A percentile compares a stretch with the other conserved stretches of the same genome.
phyloP scores from a whole-genome alignment of 2,888 invertebrate genomes.

The Synergus japonicus region DNA sequence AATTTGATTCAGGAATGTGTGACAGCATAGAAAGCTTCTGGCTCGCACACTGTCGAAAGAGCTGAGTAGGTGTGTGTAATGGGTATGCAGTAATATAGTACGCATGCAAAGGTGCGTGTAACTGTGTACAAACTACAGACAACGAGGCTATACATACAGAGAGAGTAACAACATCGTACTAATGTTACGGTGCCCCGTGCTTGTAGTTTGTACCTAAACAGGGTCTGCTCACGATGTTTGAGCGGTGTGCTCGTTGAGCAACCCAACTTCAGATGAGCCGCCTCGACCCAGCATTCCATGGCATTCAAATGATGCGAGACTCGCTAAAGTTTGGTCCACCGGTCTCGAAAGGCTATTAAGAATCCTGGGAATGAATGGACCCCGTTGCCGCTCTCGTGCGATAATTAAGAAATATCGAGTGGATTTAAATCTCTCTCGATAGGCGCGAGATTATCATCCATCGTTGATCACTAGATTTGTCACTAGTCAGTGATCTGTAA shows the following conservation, averaged over 20 bases:
- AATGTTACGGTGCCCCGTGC: slow-evolving; percentile 48
- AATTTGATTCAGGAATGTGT: slow-evolving; percentile 52
- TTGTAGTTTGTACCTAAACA: slow-evolving; percentile 47
- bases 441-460: slow-evolving; percentile 28
- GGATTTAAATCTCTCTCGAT: slow-evolving; percentile 31
- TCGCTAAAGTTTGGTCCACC: slow-evolving; percentile 51
- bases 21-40: slow-evolving; percentile 47
- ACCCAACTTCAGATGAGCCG: slow-evolving; percentile 63
- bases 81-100: slow-evolving; percentile 9
- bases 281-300: slow-evolving; percentile 62
- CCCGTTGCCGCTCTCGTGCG: slow-evolving; percentile 48
- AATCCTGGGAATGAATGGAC: slow-evolving; percentile 64
- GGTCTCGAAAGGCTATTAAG: slow-evolving; percentile 60
- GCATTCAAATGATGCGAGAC: slow-evolving; percentile 64
- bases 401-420: slow-evolving; percentile 63
- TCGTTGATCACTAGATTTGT: background rate
- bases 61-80: slow-evolving; percentile 9
- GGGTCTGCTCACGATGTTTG: slow-evolving; percentile 52
- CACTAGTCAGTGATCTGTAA: slow-evolving; percentile 17
- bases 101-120: slow-evolving; percentile 3
- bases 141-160: slow-evolving; percentile 4
- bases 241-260: slow-evolving; percentile 60
- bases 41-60: slow-evolving; percentile 11
- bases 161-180: slow-evolving; percentile 41
- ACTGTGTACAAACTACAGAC: background rate